phyloP scores from a whole-genome alignment of 2,113 vertebrate species.

The Xyrauchen texanus region DNA sequence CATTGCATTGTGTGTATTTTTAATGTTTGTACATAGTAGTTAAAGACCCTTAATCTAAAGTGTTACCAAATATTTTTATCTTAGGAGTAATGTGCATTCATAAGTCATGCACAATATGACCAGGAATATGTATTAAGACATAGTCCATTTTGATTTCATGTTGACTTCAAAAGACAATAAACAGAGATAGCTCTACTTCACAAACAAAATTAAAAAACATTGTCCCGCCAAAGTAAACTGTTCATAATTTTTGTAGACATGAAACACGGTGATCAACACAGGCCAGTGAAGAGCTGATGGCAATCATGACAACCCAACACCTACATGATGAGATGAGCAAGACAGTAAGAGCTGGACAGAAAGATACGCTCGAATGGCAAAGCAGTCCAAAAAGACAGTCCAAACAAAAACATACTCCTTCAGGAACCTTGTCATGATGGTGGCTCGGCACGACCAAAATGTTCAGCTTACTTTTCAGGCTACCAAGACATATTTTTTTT shows the following conservation, averaged over 20 bases:
- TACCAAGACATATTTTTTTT: not conserved
- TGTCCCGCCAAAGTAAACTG: constrained; percentile 47
- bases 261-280: constrained; percentile 40
- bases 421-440: constrained; percentile 64
- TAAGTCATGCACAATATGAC: too few species aligned
- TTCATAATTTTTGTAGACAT: constrained; percentile 35
- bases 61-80: too few species aligned
- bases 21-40: too few species aligned
- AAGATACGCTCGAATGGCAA: constrained; percentile 59
- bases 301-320: constrained; percentile 13
- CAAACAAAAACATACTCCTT: constrained; percentile 64
- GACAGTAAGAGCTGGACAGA: constrained; percentile 39
- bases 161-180: too few species aligned
- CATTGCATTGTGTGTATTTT: too few species aligned
- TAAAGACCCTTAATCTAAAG: too few species aligned
- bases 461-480: not conserved
- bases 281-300: constrained; percentile 14
- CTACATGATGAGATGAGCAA: constrained; percentile 51
- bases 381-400: constrained; percentile 56
- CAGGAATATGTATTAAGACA: too few species aligned
- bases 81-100: too few species aligned
- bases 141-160: too few species aligned
- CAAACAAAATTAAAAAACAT: not conserved
- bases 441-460: constrained; percentile 9
- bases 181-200: too few species aligned